A percentile compares a stretch with the other conserved stretches of the same genome.
These are phyloP conservation scores for Glyphotaelius pellucidus DNA, from an alignment of 2,888 invertebrate genomes.

Conservation along the genomic window DNA sequence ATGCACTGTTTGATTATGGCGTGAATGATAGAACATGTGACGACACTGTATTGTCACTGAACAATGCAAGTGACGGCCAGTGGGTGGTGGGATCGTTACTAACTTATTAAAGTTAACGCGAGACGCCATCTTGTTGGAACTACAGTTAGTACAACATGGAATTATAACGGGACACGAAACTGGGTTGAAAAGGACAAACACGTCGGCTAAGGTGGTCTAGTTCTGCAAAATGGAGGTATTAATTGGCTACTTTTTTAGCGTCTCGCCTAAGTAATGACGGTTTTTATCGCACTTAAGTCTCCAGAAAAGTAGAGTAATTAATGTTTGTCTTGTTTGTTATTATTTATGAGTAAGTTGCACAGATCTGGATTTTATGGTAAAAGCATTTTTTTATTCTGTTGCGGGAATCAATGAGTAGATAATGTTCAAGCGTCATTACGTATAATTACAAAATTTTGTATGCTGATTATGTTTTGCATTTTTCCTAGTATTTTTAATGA, in stretches of 20 bases:
- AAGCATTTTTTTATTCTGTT: background rate
- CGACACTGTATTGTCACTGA: background rate
- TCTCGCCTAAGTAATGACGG: background rate
- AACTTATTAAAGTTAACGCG: slow-evolving; percentile 30
- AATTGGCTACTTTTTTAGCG: background rate
- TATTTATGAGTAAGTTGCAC: background rate
- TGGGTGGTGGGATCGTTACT: slow-evolving; percentile 18
- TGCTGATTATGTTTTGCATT: too few species aligned
- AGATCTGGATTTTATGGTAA: background rate
- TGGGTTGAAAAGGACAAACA: slow-evolving; percentile 21
- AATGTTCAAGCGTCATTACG: too few species aligned
- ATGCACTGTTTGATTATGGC: slow-evolving; percentile 34
- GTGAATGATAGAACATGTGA: background rate
- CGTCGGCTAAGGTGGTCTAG: background rate
- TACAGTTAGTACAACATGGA: slow-evolving; percentile 23
- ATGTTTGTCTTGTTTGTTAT: background rate
- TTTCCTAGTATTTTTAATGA: too few species aligned
- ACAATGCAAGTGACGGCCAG: background rate
- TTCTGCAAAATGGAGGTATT: background rate
- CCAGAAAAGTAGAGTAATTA: background rate
- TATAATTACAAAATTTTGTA: too few species aligned
- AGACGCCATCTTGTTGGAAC: background rate
- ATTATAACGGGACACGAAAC: slow-evolving; percentile 40
- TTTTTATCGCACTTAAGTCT: background rate
- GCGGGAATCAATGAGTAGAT: too few species aligned